phyloP scores from a whole-genome alignment of 2,113 vertebrate genomes.

The Machaerirhynchus nigripectus region DNA sequence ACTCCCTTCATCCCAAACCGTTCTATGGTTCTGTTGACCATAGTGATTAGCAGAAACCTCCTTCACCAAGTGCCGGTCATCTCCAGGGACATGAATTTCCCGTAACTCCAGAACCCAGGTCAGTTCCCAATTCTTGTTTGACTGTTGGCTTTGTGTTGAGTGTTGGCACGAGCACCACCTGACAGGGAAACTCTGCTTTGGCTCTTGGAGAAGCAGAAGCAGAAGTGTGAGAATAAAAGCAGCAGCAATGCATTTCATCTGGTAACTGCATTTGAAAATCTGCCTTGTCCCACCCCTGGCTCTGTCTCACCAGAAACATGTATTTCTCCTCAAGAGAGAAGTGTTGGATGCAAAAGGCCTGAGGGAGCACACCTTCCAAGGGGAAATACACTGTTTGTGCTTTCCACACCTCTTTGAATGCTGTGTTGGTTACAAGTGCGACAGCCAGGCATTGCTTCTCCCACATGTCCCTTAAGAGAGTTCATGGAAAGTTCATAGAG shows the following conservation, averaged over 20 bases:
- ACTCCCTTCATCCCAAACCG: neutral
- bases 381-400: neutral
- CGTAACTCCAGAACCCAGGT: neutral
- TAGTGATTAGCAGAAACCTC: neutral
- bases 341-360: neutral
- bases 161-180: accelerated
- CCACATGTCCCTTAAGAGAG: neutral
- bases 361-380: neutral
- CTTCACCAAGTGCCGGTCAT: neutral
- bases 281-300: neutral
- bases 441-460: neutral
- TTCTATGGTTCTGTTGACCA: neutral
- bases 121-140: neutral
- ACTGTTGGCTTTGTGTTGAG: neutral
- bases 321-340: neutral
- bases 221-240: neutral
- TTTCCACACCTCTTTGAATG: neutral
- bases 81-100: neutral
- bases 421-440: neutral
- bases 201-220: neutral
- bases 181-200: neutral
- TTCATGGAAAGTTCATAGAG: neutral
- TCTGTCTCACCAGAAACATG: neutral
- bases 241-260: accelerated
- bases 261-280: neutral